Evolutionary conservation across 1,140 invertebrate species (phyloP), one percentile per base, ranked within the genome.

Genomic region (Musca domestica): DNA sequence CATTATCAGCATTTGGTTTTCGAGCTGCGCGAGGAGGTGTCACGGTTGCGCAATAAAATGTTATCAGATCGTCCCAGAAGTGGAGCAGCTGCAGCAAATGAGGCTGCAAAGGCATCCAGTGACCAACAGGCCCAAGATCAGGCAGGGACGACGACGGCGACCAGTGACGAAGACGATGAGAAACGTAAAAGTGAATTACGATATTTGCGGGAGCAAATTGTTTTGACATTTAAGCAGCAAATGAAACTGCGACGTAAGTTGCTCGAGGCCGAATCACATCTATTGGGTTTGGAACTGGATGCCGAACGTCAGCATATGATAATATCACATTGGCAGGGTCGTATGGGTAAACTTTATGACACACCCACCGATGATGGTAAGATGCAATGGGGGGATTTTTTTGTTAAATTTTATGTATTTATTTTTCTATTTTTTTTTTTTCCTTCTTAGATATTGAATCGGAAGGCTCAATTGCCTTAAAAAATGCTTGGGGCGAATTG

Each of bases 181-280:
- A 85, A 79, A 82, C 72, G 80, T 72, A 84, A 85, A 70, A 83
- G 84, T 1, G 87, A 91, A 72, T 84, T 95, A 34, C 90, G 89
- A 71, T 87, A 87, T 49, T 76, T 95, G 2, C 85, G 92, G 46
- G 92, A 95, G 69, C 90, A 94, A 73, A 92, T 96, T 14, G 89
- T 96, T 0, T 87, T 90, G 0, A 92, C 91, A 0, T 96, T 96
- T 78, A 92, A 94, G 71, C 92, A 95, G 70, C 94, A 96, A 81
- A 96, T 96, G 94, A 88, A 92, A 71, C 81, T 95, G 1, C 87
- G 93, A 51, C 85, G 91, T 41, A 88, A 90, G 48, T 81, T 96
- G 14, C 92, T 96, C 87, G 93, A 95, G 78, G 85, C 95, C 6
- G 93, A 95, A 76, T 93, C 91, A 70, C 89, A 93, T 74, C 83